Base-by-base conservation (phyloP, 2,113 vertebrate species). In the Oryzias curvinotus region DNA sequence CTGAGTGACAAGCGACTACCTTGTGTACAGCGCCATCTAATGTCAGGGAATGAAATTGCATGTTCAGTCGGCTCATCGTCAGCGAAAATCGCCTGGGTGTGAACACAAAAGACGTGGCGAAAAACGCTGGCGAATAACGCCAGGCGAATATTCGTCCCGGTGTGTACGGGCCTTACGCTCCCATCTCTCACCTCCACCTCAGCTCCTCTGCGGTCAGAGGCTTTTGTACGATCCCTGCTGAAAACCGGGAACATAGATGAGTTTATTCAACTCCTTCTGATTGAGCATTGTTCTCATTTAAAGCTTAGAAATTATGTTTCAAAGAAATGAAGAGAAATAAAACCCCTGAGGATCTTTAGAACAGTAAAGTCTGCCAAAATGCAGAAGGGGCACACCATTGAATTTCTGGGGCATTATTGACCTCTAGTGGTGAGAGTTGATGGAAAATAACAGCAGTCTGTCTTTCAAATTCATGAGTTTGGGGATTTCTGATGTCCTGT, bases 361-460 rank as follows among this genome's bases (percentile, higher is more conserved):
- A 30, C 42, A 51, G 15, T 17, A 42, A 51, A 62, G 16, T 10
- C 19, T 53, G 4, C 46, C 45, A 5, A 23, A 18, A 36, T 18
- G 30, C 4, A 10, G 25, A 5, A 17, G 25, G 16, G 10, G 21
- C 60, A 25, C 42, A 1, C 42, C 18, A 15, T 50, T 5, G 28
- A 47, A 69, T 73, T 70, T 53, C 52, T 79, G 69, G 57, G 79
- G 68, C 68, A 77, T 85, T 66, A 88, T 83, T 89, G 89, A 77
- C 86, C 86, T 88, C 89, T 90, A 78, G 87, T 81, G 89, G 85
- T 44, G 3, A 50, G 17, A 0, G 0, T 12, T 30, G 13, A 45
- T 30, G 58, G 42, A 15, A 47, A n/a, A 5, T 28, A 28, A 28
- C 5, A 1, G 6, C 26, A 28, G 5, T 28, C 26, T 28, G 26